Evolutionary conservation across 1,140 invertebrate species (phyloP).

Genomic region (Nephila pilipes): DNA sequence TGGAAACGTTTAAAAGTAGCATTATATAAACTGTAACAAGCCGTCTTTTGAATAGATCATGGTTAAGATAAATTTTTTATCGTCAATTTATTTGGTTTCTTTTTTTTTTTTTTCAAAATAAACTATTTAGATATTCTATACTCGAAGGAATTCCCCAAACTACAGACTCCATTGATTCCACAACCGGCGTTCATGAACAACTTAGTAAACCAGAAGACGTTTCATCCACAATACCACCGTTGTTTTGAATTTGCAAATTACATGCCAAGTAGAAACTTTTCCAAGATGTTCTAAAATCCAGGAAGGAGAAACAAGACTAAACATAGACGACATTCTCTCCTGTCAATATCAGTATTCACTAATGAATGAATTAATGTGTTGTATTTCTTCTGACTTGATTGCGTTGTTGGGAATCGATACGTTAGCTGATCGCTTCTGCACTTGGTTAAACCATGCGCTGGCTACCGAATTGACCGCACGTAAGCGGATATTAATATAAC

Average conservation of each 20-base stretch:
- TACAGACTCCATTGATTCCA: background rate
- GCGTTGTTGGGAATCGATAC: background rate
- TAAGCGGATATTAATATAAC: too few relatives aligned
- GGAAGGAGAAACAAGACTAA: background rate
- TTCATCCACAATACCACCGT: background rate
- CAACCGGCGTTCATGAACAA: background rate
- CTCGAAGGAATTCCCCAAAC: background rate
- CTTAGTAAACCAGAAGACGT: background rate
- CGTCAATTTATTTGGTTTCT: too few relatives aligned
- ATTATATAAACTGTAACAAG: too few relatives aligned
- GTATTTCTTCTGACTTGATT: background rate
- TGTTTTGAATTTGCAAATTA: background rate
- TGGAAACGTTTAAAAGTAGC: too few relatives aligned
- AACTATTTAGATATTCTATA: too few relatives aligned
- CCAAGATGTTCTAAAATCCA: background rate
- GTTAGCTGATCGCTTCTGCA: background rate
- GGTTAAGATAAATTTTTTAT: too few relatives aligned
- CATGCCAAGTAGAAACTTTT: background rate
- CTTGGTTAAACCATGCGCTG: background rate
- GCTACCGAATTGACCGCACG: too few relatives aligned
- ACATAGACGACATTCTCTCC: background rate
- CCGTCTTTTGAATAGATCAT: too few relatives aligned
- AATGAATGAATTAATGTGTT: conserved; percentile 18
- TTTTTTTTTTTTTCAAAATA: too few relatives aligned
- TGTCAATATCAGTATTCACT: background rate